Conservation (phyloP, 2,797 vertebrate genomes). For the Lepidocolaptes lacrymiger region DNA sequence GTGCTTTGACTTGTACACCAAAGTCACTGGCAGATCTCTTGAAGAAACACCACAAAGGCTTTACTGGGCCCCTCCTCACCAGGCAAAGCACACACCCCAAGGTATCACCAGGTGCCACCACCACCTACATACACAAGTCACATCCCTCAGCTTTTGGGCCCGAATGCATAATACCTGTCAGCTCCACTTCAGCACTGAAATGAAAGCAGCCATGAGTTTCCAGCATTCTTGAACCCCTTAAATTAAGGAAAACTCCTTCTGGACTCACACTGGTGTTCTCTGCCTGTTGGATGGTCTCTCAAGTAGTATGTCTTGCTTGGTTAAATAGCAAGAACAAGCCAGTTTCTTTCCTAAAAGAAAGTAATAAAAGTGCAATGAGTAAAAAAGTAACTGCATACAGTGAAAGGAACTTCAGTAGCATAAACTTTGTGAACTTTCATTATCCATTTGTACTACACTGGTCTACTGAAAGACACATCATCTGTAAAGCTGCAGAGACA, state of each 20-base stretch:
- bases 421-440: slow-evolving; percentile 43
- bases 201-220: background rate
- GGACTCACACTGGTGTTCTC: background rate
- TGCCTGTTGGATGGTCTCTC: background rate
- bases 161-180: background rate
- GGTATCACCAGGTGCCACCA: background rate
- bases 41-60: background rate
- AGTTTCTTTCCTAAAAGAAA: slow-evolving; percentile 1
- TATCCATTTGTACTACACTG: background rate
- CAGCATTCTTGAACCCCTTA: background rate
- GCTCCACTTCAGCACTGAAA: background rate
- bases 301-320: background rate
- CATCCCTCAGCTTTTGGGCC: background rate
- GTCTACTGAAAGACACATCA: background rate
- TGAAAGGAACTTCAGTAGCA: background rate
- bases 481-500: background rate
- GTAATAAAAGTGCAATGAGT: background rate
- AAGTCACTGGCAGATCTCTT: background rate
- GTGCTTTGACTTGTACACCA: background rate
- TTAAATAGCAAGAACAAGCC: background rate
- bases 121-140: background rate
- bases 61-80: background rate
- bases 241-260: background rate
- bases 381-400: slow-evolving; percentile 20
- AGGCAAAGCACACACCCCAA: background rate